Base-by-base conservation (phyloP, 2,888 invertebrate genomes). In the Drosophila mercatorum region DNA sequence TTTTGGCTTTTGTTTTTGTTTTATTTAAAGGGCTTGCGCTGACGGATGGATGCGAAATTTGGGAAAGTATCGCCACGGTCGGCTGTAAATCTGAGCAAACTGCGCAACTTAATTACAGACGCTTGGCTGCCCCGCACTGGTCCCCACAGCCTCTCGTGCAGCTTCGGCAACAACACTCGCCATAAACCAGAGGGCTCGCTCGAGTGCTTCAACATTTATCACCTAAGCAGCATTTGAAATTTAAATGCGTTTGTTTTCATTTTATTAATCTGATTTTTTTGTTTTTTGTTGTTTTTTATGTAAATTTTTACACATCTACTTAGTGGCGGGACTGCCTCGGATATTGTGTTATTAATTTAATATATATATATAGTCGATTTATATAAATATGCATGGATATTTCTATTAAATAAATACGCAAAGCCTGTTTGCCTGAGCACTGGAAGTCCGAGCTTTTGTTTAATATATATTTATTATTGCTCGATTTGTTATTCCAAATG, bases 21-120 rank as follows among this genome's bases (percentile, higher is more conserved):
- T 59, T 31, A 38, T 47, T 43, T n/a, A 22, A 31, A 47, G 49
- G 34, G 40, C 12, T 44, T 52, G 36, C 17, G 51, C 46, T 69
- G 70, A 63, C 59, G 40, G 58, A 60, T 70, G 58, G 34, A 12
- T 49, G 43, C 57, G 10, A 47, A 47, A 34, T 67, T 78, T 69
- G 67, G 71, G 83, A 85, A 88, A 83, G 85, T 88, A 75, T 66
- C 57, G 80, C 63, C 40, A 51, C 51, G 69, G 62, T 75, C 55
- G 60, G 71, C 71, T 62, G 70, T 88, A 85, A 85, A 84, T 82
- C 74, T 75, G 74, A 70, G 63, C 66, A 65, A 66, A 68, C 69
- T 57, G 67, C 88, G 83, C 86, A 83, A 83, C 86, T 85, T 85
- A 83, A 83, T 83, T 83, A 83, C 86, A 61, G 47, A 67, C 72